A percentile compares a stretch with the other conserved stretches of the same genome.
phyloP scores from a whole-genome alignment of 2,888 invertebrate species.

The Heliothis peltigera region DNA sequence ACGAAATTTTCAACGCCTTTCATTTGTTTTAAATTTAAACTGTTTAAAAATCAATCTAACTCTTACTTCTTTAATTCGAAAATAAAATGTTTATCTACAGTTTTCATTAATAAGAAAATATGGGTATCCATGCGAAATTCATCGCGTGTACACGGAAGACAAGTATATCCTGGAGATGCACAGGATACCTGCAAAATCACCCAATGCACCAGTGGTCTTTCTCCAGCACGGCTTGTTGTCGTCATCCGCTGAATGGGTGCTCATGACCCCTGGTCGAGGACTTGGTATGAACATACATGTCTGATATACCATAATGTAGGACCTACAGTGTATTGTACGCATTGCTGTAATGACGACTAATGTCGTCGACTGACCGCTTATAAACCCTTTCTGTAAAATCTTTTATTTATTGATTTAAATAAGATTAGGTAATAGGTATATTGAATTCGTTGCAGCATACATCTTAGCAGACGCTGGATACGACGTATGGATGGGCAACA shows the following conservation, averaged over 20 bases:
- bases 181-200: conserved; percentile 91
- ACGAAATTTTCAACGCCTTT: too few relatives aligned
- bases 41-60: too few relatives aligned
- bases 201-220: conserved; percentile 88
- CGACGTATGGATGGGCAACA: conserved; percentile 96
- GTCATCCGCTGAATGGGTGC: conserved; percentile 94
- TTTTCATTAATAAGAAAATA: conserved; percentile 85
- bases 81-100: too few relatives aligned
- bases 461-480: conserved; percentile 92
- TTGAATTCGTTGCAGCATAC: conserved; percentile 88
- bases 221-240: conserved; percentile 95
- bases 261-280: conserved; percentile 92
- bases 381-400: too few relatives aligned
- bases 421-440: neutral
- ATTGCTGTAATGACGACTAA: too few relatives aligned
- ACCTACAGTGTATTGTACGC: too few relatives aligned
- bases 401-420: too few relatives aligned
- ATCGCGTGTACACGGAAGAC: conserved; percentile 93
- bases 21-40: too few relatives aligned
- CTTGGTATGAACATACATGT: conserved; percentile 80
- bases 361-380: too few relatives aligned
- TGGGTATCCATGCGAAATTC: conserved; percentile 93
- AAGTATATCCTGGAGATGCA: conserved; percentile 95
- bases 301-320: too few relatives aligned
- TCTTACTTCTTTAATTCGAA: too few relatives aligned